phyloP scores from a whole-genome alignment of 64 coral and sea anemone genomes.

The Porites australiensis region DNA sequence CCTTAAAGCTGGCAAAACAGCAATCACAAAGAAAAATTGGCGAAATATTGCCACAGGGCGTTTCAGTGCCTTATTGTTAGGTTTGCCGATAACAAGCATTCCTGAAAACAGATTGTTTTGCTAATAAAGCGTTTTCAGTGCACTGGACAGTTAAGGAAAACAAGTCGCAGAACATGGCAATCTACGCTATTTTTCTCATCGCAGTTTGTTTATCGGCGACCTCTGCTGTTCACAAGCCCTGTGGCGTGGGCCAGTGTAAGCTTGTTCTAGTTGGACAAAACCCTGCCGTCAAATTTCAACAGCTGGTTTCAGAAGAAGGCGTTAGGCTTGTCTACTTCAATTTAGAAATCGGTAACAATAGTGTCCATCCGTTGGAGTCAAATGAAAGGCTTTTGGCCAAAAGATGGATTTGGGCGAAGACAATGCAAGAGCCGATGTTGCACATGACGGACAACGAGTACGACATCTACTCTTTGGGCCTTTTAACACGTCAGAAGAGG shows the following conservation, averaged over 20 bases:
- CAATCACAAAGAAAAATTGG: too few species aligned
- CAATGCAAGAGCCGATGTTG: not conserved
- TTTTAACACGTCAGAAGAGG: not conserved
- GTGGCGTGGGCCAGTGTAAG: not conserved
- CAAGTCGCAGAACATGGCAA: not conserved
- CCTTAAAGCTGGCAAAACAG: too few species aligned
- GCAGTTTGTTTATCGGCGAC: not conserved
- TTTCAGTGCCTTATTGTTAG: too few species aligned
- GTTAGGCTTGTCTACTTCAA: conserved; percentile 5
- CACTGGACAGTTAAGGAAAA: not conserved
- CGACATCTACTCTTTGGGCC: not conserved
- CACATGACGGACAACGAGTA: not conserved
- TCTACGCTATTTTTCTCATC: not conserved
- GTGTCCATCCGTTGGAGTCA: conserved; percentile 11
- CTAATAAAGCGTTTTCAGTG: too few species aligned
- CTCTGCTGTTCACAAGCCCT: not conserved
- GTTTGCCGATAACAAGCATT: too few species aligned
- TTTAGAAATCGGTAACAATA: not conserved
- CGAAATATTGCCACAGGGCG: too few species aligned
- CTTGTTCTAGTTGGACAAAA: not conserved
- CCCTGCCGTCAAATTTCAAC: not conserved
- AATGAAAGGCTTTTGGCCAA: not conserved
- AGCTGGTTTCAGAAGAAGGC: not conserved
- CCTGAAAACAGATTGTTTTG: too few species aligned
- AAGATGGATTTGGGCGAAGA: conserved; percentile 17